phyloP scores from a whole-genome alignment of 2,888 invertebrate species.

The Carpatolechia fugitivella region DNA sequence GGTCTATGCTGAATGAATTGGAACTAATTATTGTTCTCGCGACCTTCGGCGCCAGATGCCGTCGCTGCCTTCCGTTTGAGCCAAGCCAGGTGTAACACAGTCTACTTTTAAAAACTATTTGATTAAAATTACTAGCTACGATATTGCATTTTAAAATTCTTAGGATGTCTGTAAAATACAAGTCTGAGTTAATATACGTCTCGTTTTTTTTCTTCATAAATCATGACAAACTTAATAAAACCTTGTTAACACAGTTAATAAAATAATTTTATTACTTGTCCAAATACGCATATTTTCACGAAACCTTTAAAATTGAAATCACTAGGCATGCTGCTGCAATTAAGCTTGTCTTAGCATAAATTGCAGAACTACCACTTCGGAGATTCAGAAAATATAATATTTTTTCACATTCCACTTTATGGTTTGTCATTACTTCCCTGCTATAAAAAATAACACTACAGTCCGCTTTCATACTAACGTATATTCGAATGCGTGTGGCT shows the following conservation, averaged over 20 bases:
- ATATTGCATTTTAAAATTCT: too few species aligned
- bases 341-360: background rate
- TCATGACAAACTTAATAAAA: too few species aligned
- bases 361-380: constrained; percentile 30
- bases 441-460: constrained; percentile 65
- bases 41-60: constrained; percentile 39
- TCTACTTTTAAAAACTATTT: background rate
- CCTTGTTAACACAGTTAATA: too few species aligned
- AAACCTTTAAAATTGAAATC: background rate
- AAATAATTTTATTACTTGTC: background rate
- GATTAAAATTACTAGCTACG: background rate
- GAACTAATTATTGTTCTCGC: constrained; percentile 36
- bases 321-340: background rate
- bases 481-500: constrained; percentile 53
- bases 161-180: too few species aligned
- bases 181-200: too few species aligned
- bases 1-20: constrained; percentile 24
- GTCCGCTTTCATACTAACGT: constrained; percentile 56
- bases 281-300: background rate
- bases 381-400: constrained; percentile 61
- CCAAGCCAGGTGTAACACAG: background rate
- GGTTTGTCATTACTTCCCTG: constrained; percentile 61
- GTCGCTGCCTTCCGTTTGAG: background rate
- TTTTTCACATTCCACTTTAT: constrained; percentile 58
- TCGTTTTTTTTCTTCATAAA: too few species aligned